phyloP scores from a whole-genome alignment of 1,140 invertebrate genomes.

The Macrostomum lignano region DNA sequence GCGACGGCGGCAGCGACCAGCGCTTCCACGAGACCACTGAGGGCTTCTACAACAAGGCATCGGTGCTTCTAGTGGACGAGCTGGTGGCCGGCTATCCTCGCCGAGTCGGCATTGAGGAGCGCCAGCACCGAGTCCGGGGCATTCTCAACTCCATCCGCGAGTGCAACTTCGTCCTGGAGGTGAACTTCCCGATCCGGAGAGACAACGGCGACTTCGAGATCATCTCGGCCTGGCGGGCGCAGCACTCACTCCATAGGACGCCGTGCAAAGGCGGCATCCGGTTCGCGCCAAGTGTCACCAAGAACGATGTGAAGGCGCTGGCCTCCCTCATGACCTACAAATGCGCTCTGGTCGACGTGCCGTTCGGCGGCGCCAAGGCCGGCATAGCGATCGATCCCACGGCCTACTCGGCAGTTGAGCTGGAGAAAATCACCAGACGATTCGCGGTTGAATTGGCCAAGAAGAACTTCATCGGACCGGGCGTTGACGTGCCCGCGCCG shows the following conservation, averaged over 20 bases:
- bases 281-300: constrained; percentile 6
- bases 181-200: constrained; percentile 64
- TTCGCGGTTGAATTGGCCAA: constrained; percentile 88
- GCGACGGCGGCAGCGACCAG: too few relatives aligned
- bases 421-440: constrained; percentile 86
- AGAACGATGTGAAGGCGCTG: constrained; percentile 67
- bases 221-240: constrained; percentile 76
- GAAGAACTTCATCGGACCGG: constrained; percentile 93
- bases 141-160: constrained; percentile 70
- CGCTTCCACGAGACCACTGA: constrained; percentile 21
- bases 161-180: constrained; percentile 70
- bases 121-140: constrained; percentile 55
- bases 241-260: constrained; percentile 77
- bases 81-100: constrained; percentile 52
- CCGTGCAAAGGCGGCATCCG: constrained; percentile 93
- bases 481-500: constrained; percentile 82
- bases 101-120: constrained; percentile 43
- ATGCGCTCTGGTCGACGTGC: constrained; percentile 78
- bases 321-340: constrained; percentile 92
- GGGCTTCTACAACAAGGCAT: constrained; percentile 21
- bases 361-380: constrained; percentile 66
- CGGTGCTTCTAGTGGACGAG: constrained; percentile 50
- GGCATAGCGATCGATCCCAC: constrained; percentile 88
- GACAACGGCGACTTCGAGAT: constrained; percentile 87
- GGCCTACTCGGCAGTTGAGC: constrained; percentile 66